Conservation (phyloP, 1,140 invertebrate genomes). For the Nephotettix cincticeps region DNA sequence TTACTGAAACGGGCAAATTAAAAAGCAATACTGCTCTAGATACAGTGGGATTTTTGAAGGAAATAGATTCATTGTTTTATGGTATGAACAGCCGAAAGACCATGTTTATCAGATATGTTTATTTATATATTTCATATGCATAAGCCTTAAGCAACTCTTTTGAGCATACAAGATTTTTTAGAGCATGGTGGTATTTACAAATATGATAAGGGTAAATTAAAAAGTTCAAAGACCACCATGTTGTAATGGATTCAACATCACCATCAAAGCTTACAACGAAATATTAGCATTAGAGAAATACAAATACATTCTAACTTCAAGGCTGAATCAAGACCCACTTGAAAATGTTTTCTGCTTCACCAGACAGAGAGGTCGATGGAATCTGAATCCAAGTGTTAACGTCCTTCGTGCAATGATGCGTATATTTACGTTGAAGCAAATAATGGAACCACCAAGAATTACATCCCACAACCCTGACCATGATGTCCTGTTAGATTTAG, state of each 20-base stretch:
- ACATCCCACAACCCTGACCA: not conserved
- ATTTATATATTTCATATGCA: no score
- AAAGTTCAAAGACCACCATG: not conserved
- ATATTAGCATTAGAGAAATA: not conserved
- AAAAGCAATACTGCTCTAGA: no score
- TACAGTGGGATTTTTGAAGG: no score
- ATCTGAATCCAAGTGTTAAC: not conserved
- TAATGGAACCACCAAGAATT: not conserved
- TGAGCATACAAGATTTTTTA: no score
- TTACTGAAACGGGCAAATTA: no score
- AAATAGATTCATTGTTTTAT: no score
- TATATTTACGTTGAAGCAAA: not conserved
- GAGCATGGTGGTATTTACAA: no score
- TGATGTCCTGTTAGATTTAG: no score
- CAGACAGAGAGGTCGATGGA: not conserved
- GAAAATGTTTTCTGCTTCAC: not conserved
- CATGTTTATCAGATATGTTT: no score
- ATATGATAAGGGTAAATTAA: not conserved
- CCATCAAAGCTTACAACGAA: not conserved
- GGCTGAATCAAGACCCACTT: not conserved
- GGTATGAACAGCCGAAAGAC: no score
- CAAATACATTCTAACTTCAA: no score
- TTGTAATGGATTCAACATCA: not conserved
- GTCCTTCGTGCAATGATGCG: not conserved
- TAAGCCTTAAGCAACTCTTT: no score